Base-by-base conservation (phyloP, 2,888 invertebrate genomes). In the Apoderus coryli region DNA sequence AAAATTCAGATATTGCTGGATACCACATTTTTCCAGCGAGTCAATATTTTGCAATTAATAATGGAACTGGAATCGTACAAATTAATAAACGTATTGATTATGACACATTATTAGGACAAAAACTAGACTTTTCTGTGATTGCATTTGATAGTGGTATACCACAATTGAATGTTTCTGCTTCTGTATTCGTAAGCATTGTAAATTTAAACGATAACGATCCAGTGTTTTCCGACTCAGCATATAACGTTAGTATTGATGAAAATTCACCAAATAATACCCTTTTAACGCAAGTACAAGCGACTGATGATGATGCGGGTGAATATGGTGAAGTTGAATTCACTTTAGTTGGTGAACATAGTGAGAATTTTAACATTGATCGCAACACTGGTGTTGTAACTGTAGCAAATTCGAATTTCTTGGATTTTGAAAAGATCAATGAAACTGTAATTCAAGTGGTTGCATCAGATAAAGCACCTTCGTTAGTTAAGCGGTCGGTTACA, bases 131-230 rank as follows among this genome's bases (percentile, higher is more conserved):
- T 50, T 76, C 75, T 0, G 75, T 86, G 0, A 64, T 76, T 6
- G 90, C 85, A 0, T 79, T 71, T 43, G 93, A 93, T 56, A 78
- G 79, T 0, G 92, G 92, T 2, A 72, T 82, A 1, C 92, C 92
- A 0, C 77, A 79, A 45, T 61, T 84, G 26, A 78, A 82, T 3
- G 67, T 85, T 0, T 67, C 76, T 0, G 88, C 89, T 0, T 67
- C 72, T 4, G 73, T 93, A 1, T 65, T 66, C 4, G 81, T 92
- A 1, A 70, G 72, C 27, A 65, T 93, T 2, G 62, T 73, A 16
- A 90, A 92, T 50, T 69, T 84, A 0, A 92, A 93, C 45, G 90
- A 92, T 47, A 84, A 86, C 49, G 76, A 77, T 49, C 92, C 92
- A 0, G 63, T 65, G 27, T 92, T 92, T 53, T 63, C 65, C 1